phyloP scores from a whole-genome alignment of 2,797 vertebrate genomes.

The Gallirallus australis region DNA sequence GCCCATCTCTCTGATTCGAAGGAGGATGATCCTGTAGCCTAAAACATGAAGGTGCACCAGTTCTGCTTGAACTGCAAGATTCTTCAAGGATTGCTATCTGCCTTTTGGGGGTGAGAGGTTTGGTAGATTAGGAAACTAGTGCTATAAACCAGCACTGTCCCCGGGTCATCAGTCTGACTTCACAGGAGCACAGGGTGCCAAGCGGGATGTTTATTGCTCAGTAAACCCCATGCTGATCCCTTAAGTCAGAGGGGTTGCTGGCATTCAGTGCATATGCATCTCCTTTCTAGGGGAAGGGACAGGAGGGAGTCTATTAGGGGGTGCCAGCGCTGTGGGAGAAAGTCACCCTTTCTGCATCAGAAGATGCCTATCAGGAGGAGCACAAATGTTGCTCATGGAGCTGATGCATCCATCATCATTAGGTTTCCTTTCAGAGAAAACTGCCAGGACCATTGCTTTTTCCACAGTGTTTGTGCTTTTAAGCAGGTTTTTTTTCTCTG shows the following conservation, averaged over 20 bases:
- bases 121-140: background rate
- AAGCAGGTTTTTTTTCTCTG: background rate
- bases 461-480: background rate
- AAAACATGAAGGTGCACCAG: background rate
- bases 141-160: background rate
- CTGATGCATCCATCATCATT: background rate
- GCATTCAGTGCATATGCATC: background rate
- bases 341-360: background rate
- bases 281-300: background rate
- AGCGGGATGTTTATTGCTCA: background rate
- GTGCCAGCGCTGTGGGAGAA: background rate
- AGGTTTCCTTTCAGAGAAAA: background rate
- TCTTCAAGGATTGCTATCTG: background rate
- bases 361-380: background rate
- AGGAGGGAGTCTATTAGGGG: background rate
- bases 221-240: constrained; percentile 13
- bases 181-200: background rate
- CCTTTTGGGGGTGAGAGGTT: background rate
- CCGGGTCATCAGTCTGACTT: background rate
- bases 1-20: background rate
- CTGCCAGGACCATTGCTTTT: background rate
- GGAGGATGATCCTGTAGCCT: background rate
- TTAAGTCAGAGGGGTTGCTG: background rate
- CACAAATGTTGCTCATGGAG: background rate
- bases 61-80: background rate